phyloP scores from a whole-genome alignment of 2,797 vertebrate genomes.

The Lacerta bilineata region DNA sequence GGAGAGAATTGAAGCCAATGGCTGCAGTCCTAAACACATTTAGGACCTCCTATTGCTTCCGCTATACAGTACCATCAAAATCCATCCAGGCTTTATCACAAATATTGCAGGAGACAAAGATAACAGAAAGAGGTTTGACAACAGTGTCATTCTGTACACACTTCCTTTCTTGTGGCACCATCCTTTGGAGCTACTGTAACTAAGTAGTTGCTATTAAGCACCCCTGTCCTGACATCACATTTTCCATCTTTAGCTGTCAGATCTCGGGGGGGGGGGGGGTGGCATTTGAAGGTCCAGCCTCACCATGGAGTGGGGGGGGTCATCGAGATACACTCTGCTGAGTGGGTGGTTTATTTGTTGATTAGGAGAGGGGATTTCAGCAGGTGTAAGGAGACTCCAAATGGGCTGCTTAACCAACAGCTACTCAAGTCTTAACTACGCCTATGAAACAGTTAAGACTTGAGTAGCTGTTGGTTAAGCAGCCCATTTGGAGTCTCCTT shows the following conservation, averaged over 20 bases:
- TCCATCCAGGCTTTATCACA: background rate
- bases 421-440: no score
- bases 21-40: slow-evolving; percentile 6
- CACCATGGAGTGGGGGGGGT: no score
- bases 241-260: background rate
- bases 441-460: background rate
- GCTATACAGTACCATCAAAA: background rate
- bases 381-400: no score
- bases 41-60: background rate
- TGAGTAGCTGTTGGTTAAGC: background rate
- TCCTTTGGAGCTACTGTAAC: background rate
- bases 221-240: background rate
- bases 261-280: no score
- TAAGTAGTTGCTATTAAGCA: background rate
- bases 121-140: background rate
- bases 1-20: background rate
- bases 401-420: no score
- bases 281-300: no score
- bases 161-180: background rate
- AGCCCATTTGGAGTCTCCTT: no score
- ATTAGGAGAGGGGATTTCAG: no score
- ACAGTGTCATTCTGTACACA: background rate
- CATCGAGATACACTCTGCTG: no score
- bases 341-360: no score
- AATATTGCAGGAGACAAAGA: background rate